phyloP scores from a whole-genome alignment of 2,888 invertebrate species.

The Catocala sponsa region DNA sequence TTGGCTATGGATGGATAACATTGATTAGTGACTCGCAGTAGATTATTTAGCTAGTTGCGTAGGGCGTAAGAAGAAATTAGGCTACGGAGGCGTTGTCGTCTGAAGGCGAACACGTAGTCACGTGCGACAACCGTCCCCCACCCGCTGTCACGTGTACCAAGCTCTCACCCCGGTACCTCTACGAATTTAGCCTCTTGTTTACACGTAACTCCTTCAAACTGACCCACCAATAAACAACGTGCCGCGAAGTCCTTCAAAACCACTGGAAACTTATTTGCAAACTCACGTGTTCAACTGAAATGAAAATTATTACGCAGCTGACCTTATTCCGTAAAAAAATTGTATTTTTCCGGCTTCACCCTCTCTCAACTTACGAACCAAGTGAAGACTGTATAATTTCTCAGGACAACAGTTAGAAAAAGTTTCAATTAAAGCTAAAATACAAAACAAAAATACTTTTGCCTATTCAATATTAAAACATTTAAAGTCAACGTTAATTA shows the following conservation, averaged over 20 bases:
- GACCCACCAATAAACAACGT: constrained; percentile 66
- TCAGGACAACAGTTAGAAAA: constrained; percentile 28
- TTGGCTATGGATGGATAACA: background rate
- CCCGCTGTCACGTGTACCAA: constrained; percentile 56
- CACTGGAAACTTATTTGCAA: constrained; percentile 69
- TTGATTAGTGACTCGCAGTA: background rate
- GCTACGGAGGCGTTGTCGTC: constrained; percentile 31
- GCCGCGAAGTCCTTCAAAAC: constrained; percentile 72
- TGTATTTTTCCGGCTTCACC: constrained; percentile 62
- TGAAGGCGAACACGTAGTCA: constrained; percentile 45
- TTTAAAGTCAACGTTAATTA: constrained; percentile 23
- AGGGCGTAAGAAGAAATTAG: constrained; percentile 24
- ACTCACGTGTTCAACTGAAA: constrained; percentile 72
- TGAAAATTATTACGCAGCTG: constrained; percentile 63
- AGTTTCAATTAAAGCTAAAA: constrained; percentile 32
- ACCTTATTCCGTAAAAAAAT: constrained; percentile 55
- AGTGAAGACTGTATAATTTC: constrained; percentile 54
- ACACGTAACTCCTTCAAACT: constrained; percentile 69
- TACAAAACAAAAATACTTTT: constrained; percentile 18
- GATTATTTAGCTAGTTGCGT: constrained; percentile 10
- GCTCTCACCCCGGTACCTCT: constrained; percentile 47
- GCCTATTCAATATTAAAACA: constrained; percentile 11
- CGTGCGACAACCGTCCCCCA: constrained; percentile 42
- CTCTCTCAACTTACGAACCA: constrained; percentile 44
- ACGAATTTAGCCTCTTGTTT: constrained; percentile 68